A percentile compares a stretch with the other conserved stretches of the same genome.
These are phyloP conservation scores for Pygoscelis adeliae DNA, from an alignment of 2,113 vertebrate species.

Conservation along the genomic window DNA sequence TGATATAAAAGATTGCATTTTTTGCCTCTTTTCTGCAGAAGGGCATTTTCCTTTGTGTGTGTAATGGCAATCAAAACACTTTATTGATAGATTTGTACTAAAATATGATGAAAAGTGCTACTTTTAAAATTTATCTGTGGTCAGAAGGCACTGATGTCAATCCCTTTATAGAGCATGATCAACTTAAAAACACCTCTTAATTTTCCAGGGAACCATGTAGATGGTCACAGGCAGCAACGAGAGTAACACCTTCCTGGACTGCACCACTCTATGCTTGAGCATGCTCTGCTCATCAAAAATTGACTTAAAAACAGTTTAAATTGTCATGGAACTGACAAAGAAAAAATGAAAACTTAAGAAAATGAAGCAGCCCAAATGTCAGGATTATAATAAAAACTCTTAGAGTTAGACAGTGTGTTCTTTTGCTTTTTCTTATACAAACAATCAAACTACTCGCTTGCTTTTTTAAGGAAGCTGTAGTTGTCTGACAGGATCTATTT, in stretches of 20 bases:
- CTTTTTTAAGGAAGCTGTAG: background rate
- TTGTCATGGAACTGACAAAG: background rate
- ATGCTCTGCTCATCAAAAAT: background rate
- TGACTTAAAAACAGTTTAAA: background rate
- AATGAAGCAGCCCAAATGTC: background rate
- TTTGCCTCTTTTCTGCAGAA: background rate
- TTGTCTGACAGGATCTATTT: constrained; percentile 41
- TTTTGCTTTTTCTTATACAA: constrained; percentile 6
- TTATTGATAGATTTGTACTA: background rate
- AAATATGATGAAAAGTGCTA: background rate
- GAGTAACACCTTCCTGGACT: background rate
- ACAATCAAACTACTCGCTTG: background rate
- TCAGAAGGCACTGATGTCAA: background rate
- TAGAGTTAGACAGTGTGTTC: background rate
- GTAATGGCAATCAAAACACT: background rate
- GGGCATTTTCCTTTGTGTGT: background rate
- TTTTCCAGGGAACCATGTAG: background rate
- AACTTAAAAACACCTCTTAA: background rate
- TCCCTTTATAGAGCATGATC: background rate
- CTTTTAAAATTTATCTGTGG: background rate
- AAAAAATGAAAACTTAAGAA: background rate
- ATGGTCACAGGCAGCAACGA: background rate
- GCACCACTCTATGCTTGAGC: background rate
- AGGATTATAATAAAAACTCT: background rate
- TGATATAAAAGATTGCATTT: background rate